These are phyloP conservation scores for Cirrhinus mrigala DNA, from an alignment of 2,797 vertebrate genomes.

Conservation along the genomic window DNA sequence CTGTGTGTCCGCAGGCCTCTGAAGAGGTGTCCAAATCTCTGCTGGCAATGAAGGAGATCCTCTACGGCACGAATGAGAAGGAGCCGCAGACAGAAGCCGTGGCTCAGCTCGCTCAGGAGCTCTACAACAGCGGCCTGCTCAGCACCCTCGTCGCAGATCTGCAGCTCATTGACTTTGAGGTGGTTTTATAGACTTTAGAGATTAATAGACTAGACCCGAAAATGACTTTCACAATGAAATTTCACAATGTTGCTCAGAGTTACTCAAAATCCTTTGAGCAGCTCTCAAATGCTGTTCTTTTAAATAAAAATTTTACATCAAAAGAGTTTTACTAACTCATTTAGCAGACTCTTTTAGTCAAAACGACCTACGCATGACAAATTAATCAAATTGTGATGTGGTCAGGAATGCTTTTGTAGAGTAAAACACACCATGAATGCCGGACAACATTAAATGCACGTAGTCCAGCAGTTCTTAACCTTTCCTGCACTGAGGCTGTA, in stretches of 20 bases:
- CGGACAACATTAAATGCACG: too few relatives aligned
- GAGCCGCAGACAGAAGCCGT: conserved; percentile 97
- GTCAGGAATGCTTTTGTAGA: neutral
- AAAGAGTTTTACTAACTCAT: neutral
- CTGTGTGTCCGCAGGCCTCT: conserved; percentile 82
- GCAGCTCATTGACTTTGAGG: conserved; percentile 98
- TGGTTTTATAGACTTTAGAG: conserved; percentile 63
- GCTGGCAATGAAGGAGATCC: conserved; percentile 96
- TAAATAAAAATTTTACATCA: neutral
- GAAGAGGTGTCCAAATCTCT: conserved; percentile 98
- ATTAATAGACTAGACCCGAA: neutral
- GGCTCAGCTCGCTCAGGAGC: conserved; percentile 94
- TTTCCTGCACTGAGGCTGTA: neutral
- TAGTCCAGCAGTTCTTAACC: too few relatives aligned
- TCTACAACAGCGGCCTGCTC: conserved; percentile 96
- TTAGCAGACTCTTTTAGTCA: neutral
- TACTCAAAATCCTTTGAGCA: neutral
- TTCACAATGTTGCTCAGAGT: neutral
- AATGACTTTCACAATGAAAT: neutral
- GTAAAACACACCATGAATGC: too few relatives aligned
- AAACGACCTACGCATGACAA: neutral
- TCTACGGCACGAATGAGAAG: conserved; percentile 96
- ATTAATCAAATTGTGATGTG: neutral
- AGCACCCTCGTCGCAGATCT: conserved; percentile 91
- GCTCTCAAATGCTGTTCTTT: neutral